These are phyloP conservation scores for Physocephala rufipes DNA, from an alignment of 2,888 invertebrate species.

Conservation along the genomic window DNA sequence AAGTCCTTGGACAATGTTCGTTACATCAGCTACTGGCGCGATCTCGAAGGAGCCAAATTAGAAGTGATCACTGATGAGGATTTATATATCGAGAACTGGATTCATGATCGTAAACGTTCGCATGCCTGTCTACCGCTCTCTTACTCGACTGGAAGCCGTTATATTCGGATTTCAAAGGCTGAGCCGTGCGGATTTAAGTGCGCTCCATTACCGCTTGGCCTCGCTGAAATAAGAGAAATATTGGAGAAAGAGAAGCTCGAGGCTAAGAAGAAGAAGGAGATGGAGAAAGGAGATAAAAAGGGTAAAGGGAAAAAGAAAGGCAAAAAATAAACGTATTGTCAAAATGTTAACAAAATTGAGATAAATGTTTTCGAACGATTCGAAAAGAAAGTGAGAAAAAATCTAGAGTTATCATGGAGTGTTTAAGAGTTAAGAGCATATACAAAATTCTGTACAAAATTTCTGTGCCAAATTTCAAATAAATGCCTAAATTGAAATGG, in stretches of 20 bases:
- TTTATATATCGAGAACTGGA: slow-evolving; percentile 48
- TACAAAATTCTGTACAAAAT: too few species aligned
- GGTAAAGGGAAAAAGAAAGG: neutral
- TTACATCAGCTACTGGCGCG: slow-evolving; percentile 53
- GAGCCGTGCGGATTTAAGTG: slow-evolving; percentile 56
- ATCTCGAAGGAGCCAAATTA: slow-evolving; percentile 48
- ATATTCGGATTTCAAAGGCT: slow-evolving; percentile 48
- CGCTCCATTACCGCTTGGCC: slow-evolving; percentile 51
- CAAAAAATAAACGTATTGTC: too few species aligned
- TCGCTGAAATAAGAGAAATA: slow-evolving; percentile 45
- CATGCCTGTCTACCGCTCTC: slow-evolving; percentile 54
- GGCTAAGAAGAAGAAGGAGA: slow-evolving; percentile 16
- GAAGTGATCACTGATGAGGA: slow-evolving; percentile 44
- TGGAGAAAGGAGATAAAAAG: slow-evolving; percentile 9
- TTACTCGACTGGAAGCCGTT: slow-evolving; percentile 55
- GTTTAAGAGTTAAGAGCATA: too few species aligned
- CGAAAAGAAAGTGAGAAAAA: too few species aligned
- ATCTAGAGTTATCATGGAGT: too few species aligned
- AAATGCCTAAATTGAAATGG: too few species aligned
- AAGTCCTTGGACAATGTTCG: slow-evolving; percentile 26
- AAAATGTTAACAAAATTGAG: too few species aligned
- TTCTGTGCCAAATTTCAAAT: too few species aligned
- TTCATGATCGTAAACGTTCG: slow-evolving; percentile 48
- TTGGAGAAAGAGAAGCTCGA: slow-evolving; percentile 39
- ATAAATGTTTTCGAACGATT: too few species aligned